Percentiles rank a stretch among this genome's conserved stretches.
Conservation (phyloP, 2,888 invertebrate species). For the Metellina segmentata region DNA sequence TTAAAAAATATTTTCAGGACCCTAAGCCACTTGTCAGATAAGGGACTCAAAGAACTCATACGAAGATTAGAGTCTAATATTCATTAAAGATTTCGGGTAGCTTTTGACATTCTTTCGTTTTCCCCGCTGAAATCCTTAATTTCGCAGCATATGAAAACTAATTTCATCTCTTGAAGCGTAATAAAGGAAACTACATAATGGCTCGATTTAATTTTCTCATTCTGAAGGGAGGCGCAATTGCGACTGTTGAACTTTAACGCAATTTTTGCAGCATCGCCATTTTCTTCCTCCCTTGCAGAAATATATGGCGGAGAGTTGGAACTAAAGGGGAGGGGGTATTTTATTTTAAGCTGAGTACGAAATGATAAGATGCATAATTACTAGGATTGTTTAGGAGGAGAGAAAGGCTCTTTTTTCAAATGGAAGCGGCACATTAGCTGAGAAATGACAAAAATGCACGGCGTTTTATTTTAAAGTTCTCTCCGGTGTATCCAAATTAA, state of each 20-base stretch:
- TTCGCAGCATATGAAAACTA: background rate
- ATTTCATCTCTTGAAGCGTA: background rate
- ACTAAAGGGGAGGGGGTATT: too few species aligned
- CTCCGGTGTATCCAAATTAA: too few species aligned
- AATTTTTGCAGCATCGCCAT: conserved; percentile 22
- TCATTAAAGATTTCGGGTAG: too few species aligned
- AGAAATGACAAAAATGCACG: conserved; percentile 2
- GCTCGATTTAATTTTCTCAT: conserved; percentile 17
- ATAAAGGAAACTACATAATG: background rate
- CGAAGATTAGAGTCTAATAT: too few species aligned
- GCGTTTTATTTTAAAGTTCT: too few species aligned
- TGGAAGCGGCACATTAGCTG: conserved; percentile 7
- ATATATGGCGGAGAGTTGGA: conserved; percentile 4
- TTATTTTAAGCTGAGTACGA: conserved; percentile 16
- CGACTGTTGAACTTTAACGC: conserved; percentile 10
- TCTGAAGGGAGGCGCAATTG: background rate
- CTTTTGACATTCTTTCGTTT: background rate
- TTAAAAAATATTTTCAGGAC: too few species aligned
- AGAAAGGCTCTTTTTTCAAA: conserved; percentile 2
- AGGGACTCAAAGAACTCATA: too few species aligned
- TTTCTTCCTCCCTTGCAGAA: background rate
- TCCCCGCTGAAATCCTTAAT: background rate
- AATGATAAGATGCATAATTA: background rate
- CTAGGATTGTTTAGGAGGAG: conserved; percentile 1
- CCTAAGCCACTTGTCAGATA: too few species aligned